Evolutionary conservation across 2,113 vertebrate genomes (phyloP), one percentile per base, ranked within the genome.

Genomic region (Desmodus rotundus): DNA sequence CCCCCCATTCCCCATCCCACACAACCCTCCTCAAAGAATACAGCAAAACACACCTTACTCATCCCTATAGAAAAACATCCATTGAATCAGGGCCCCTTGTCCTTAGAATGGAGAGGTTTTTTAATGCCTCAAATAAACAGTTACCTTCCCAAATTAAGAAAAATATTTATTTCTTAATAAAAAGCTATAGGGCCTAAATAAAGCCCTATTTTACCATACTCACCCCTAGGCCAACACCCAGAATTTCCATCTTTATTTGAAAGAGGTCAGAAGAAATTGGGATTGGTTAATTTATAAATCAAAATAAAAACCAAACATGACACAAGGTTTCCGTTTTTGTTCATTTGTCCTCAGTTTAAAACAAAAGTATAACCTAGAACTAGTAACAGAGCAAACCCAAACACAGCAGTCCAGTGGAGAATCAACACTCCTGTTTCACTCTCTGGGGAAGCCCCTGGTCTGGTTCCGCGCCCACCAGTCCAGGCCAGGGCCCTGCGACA

Each of bases 321-420:
- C 76, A 89, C 78, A 91, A 78, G 24, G 12, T 96, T 97, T 95
- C 54, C 89, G 3, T 47, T 92, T 94, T 93, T 97, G 84, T 95
- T 97, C 97, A 96, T 97, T 95, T 97, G 95, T 97, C 92, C 88
- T 95, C 76, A 68, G 54, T 93, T 95, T 93, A 88, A 98, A 97
- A 94, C 45, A 94, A 33, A 78, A 87, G 33, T 91, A 67, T 95
- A 76, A 92, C 68, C 91, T 97, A 97, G 38, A 96, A 88, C 95
- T 97, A 96, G 0, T 78, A 94, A 94, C 83, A 97, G 61, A 92
- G 85, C 95, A 97, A 96, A 92, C 86, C 68, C 88, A 98, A 96
- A 96, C 91, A 92, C 91, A 86, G 96, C 94, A 83, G 88, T 78
- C 89, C 68, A 93, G 36, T 13, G 54, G 77, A 82, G 77, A 93